Evolutionary conservation across 1,140 invertebrate genomes (phyloP).

Genomic region (Magallana angulata): DNA sequence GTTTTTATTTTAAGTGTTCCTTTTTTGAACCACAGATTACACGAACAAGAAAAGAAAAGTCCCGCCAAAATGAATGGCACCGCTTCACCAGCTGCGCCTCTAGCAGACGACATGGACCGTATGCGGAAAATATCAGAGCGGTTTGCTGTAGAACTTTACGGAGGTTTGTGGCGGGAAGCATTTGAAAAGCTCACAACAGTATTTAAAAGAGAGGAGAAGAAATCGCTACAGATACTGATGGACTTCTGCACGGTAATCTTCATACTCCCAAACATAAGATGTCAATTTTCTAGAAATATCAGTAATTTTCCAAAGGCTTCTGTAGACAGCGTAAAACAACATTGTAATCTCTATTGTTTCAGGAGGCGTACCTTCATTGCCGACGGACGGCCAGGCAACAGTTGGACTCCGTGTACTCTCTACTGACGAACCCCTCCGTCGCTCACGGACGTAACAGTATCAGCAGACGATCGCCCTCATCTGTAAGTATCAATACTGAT

Average conservation of each 20-base stretch:
- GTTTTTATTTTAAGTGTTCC: not conserved
- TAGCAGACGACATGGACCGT: not conserved
- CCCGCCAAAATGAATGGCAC: not conserved
- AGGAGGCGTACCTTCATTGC: conserved; percentile 55
- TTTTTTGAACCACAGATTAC: conserved; percentile 35
- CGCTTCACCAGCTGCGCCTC: not conserved
- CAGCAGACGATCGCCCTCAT: conserved; percentile 1
- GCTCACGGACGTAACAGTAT: conserved; percentile 47
- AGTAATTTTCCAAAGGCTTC: too few species aligned
- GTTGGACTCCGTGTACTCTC: conserved; percentile 50
- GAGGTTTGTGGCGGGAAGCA: conserved; percentile 44
- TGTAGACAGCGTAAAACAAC: too few species aligned
- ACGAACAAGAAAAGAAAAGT: conserved; percentile 8
- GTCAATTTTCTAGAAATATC: too few species aligned
- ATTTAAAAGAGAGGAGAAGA: conserved; percentile 56
- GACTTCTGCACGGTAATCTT: conserved; percentile 56
- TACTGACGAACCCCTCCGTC: conserved; percentile 46
- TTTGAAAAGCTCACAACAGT: conserved; percentile 50
- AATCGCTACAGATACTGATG: conserved; percentile 55
- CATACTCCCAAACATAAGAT: too few species aligned
- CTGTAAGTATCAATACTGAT: not conserved
- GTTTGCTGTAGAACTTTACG: conserved; percentile 48
- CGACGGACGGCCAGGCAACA: conserved; percentile 55
- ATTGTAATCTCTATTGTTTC: not conserved
- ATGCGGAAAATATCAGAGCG: conserved; percentile 39